phyloP scores from a whole-genome alignment of 2,888 invertebrate species.

The Tipula unca region DNA sequence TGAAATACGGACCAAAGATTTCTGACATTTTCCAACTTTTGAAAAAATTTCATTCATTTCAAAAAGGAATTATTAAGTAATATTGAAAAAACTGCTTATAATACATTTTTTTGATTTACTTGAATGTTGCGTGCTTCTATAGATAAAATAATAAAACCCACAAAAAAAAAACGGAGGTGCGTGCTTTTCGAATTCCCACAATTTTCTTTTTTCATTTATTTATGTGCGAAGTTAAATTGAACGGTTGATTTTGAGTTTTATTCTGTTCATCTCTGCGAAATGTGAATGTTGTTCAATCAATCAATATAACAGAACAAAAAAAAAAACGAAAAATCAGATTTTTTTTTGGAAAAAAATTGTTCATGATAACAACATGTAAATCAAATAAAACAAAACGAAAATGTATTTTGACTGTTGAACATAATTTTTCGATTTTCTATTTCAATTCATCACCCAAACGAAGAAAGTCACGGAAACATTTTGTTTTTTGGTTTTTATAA shows the following conservation, averaged over 20 bases:
- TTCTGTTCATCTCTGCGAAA: not conserved
- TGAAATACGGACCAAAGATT: not conserved
- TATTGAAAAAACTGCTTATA: not conserved
- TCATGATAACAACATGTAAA: not conserved
- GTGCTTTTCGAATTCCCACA: not conserved
- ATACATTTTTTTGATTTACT: not conserved
- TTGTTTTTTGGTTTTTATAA: too few relatives aligned
- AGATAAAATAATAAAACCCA: not conserved
- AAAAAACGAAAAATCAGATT: not conserved
- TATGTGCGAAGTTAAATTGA: not conserved
- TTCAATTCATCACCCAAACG: not conserved
- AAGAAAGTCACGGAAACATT: not conserved
- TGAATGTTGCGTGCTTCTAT: not conserved
- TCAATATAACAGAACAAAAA: not conserved
- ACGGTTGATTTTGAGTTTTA: not conserved
- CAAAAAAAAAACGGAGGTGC: not conserved
- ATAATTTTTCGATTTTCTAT: not conserved
- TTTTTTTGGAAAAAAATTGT: not conserved
- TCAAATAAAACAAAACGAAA: not conserved
- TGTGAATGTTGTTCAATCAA: not conserved
- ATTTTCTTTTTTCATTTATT: not conserved
- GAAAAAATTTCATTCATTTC: too few relatives aligned
- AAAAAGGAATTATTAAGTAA: not conserved
- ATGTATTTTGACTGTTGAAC: not conserved
- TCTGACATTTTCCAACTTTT: not conserved